These are phyloP conservation scores for Thymallus thymallus DNA, from an alignment of 2,113 vertebrate species.

Conservation along the genomic window DNA sequence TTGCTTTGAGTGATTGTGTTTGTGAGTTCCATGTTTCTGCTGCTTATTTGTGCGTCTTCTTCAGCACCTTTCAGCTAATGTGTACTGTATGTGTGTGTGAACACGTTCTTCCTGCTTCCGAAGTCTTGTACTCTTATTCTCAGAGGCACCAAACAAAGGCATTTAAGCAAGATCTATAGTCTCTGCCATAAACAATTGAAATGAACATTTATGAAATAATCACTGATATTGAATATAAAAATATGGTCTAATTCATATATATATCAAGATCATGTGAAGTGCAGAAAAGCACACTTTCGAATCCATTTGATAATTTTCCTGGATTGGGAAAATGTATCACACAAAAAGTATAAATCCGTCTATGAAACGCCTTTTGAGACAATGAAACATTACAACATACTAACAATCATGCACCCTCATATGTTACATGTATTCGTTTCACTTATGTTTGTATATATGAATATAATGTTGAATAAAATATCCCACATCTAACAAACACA, in stretches of 20 bases:
- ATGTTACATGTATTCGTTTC: conserved; percentile 24
- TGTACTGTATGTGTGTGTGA: background rate
- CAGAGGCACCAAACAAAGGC: conserved; percentile 9
- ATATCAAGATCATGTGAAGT: background rate
- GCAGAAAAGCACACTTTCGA: background rate
- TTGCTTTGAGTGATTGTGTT: background rate
- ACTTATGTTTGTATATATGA: conserved; percentile 45
- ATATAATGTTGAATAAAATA: conserved; percentile 55
- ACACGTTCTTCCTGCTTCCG: background rate
- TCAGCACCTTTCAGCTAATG: background rate
- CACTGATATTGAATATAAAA: background rate
- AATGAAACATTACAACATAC: background rate
- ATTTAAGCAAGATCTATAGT: background rate
- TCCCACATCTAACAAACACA: background rate
- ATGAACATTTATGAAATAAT: background rate
- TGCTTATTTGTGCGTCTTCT: conserved; percentile 31
- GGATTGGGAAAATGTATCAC: background rate
- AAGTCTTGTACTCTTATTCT: background rate
- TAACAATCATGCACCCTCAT: conserved; percentile 30
- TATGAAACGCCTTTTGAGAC: no score
- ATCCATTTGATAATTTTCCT: conserved; percentile 42
- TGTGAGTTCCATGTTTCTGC: background rate
- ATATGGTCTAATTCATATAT: background rate
- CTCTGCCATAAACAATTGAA: conserved; percentile 5
- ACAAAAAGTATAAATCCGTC: background rate